These are phyloP conservation scores for Psittacus erithacus DNA, from an alignment of 2,113 vertebrate species.

Conservation along the genomic window DNA sequence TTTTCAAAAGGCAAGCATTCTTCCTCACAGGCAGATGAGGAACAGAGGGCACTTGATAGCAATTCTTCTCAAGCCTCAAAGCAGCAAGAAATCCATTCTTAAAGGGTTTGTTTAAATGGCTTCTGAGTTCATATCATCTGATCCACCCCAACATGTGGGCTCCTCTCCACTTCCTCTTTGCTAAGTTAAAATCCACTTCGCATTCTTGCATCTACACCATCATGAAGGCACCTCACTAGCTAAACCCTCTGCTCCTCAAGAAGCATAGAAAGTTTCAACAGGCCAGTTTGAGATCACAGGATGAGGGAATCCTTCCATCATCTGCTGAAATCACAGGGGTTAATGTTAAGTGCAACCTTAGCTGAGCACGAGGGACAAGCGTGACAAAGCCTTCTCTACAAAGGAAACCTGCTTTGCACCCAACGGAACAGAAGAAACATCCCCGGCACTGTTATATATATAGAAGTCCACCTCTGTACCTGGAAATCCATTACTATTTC, in stretches of 20 bases:
- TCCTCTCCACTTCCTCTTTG: background rate
- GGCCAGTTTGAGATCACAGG: background rate
- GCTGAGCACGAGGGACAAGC: background rate
- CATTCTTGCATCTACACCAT: fast-evolving
- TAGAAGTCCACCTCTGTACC: background rate
- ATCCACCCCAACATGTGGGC: background rate
- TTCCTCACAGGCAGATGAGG: background rate
- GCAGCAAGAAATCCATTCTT: background rate
- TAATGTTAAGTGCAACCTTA: background rate
- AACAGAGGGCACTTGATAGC: background rate
- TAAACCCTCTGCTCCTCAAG: background rate
- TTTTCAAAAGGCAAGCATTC: background rate
- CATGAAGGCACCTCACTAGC: background rate
- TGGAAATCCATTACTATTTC: background rate
- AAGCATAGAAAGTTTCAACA: background rate
- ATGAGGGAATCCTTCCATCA: background rate
- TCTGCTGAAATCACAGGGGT: background rate
- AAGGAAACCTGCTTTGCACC: background rate
- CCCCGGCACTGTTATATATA: background rate
- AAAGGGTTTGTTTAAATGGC: background rate
- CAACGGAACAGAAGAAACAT: background rate
- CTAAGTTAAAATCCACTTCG: background rate
- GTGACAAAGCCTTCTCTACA: background rate
- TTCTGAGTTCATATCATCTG: background rate
- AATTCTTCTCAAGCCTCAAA: background rate